Conservation (phyloP, 2,888 invertebrate species). For the Platycheirus albimanus region DNA sequence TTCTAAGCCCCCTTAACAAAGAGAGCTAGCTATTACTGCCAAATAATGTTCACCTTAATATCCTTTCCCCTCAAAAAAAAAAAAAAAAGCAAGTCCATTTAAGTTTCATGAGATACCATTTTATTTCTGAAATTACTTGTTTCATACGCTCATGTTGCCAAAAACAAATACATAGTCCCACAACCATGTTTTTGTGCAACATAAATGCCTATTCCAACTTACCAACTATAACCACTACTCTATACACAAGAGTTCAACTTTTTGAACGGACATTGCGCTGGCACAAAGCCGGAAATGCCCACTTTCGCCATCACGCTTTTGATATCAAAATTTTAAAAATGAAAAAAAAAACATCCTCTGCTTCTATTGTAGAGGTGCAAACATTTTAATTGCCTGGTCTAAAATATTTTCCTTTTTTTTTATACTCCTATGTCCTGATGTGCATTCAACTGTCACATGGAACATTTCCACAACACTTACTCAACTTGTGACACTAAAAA, state of each 20-base stretch:
- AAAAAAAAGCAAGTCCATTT: conserved; percentile 3
- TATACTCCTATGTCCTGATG: background rate
- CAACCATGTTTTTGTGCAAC: background rate
- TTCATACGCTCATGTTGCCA: conserved; percentile 17
- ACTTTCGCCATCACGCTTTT: conserved; percentile 25
- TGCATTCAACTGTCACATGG: conserved; percentile 45
- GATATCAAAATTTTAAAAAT: conserved; percentile 4
- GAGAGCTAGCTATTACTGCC: background rate
- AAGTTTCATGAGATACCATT: background rate
- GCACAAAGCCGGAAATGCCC: conserved; percentile 52
- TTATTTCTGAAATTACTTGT: conserved; percentile 13
- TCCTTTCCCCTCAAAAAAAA: background rate
- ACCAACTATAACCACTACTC: background rate
- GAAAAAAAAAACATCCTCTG: background rate
- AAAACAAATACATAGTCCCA: background rate
- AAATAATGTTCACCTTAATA: background rate
- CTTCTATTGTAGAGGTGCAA: conserved; percentile 44
- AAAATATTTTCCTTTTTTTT: conserved; percentile 14
- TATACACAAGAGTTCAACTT: conserved; percentile 21
- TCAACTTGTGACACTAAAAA: conserved; percentile 35
- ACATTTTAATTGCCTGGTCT: conserved; percentile 66
- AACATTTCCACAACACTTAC: conserved; percentile 28
- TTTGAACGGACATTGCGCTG: conserved; percentile 51
- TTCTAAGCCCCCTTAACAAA: background rate
- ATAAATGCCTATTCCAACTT: background rate